Evolutionary conservation across 30 jellyfish, hydroid and myxozoan species (phyloP).

Genomic region (Pseudorhiza aurosa): DNA sequence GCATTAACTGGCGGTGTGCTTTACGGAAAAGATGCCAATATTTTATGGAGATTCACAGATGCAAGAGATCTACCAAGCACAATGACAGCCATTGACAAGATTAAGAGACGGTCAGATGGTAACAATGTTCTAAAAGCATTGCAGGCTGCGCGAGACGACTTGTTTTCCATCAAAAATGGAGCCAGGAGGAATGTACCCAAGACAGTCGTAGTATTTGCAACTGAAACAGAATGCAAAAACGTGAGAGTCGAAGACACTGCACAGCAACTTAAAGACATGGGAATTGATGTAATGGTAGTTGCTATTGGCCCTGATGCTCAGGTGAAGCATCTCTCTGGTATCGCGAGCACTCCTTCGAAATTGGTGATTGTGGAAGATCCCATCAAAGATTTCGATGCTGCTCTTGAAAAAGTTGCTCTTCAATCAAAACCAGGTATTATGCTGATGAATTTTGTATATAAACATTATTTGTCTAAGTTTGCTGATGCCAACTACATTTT

Average conservation of each 20-base stretch:
- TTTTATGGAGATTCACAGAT: constrained; percentile 43
- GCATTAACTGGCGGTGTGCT: constrained; percentile 52
- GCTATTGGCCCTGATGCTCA: constrained; percentile 58
- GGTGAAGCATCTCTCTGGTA: neutral
- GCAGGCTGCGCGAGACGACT: constrained; percentile 30
- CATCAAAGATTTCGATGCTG: neutral
- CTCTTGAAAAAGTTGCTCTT: neutral
- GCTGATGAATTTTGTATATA: no score
- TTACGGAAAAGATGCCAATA: constrained; percentile 26
- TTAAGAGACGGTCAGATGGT: constrained; percentile 1
- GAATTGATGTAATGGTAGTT: constrained; percentile 53
- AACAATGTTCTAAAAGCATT: constrained; percentile 27
- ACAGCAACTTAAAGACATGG: constrained; percentile 29
- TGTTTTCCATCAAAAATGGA: constrained; percentile 19
- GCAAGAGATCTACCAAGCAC: neutral
- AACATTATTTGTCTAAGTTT: no score
- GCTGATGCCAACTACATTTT: no score
- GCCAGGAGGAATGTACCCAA: constrained; percentile 41
- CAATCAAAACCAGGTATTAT: neutral
- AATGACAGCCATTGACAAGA: constrained; percentile 4
- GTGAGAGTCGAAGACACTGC: constrained; percentile 23
- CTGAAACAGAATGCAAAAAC: constrained; percentile 10
- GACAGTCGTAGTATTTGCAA: constrained; percentile 54
- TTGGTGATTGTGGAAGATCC: neutral
- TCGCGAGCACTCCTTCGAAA: constrained; percentile 35